Evolutionary conservation across 2,797 vertebrate species (phyloP), one percentile per base, ranked within the genome.

Genomic region (Alcedo atthis): DNA sequence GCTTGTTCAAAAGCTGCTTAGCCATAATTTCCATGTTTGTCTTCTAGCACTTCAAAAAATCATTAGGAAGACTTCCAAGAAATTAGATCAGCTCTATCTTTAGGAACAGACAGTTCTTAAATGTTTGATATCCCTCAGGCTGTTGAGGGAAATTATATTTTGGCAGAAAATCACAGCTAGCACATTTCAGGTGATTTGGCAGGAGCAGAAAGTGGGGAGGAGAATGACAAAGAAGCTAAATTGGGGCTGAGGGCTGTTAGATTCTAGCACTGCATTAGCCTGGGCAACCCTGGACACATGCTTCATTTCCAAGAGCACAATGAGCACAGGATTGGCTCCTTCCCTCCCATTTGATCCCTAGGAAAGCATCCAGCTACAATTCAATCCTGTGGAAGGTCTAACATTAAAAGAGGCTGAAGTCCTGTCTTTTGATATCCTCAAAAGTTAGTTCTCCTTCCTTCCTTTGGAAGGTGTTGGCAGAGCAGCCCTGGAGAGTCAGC

Each of bases 21-120:
- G 58, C 68, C 62, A 22, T 86, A 88, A 93, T 92, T 86, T 90
- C 78, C 49, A 28, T 55, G 81, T 93, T 93, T 94, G 81, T 75
- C 83, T 92, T 85, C 77, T 35, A 81, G 40, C 49, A 57, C 58
- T 94, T 93, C 74, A 91, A 94, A 94, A 78, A 87, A 86, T 83
- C 69, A 79, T 95, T 93, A 93, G 88, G 83, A 95, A 87, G 66
- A 70, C 73, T 88, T 93, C 78, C 78, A 94, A 92, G 64, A 87
- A 89, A 95, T 94, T 75, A 94, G 83, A 91, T 93, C 54, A 80
- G 53, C 26, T 95, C 88, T 94, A 35, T 94, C 83, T 94, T 96
- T 94, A 94, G 91, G 82, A 91, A 64, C 85, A 93, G 67, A 21
- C 40, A 58, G 86, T 84, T 94, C 67, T 73, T 80, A 84, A 90